Percentiles rank a stretch among this genome's conserved stretches.
Conservation (phyloP, 2,797 vertebrate genomes). For the Bufotes viridis region DNA sequence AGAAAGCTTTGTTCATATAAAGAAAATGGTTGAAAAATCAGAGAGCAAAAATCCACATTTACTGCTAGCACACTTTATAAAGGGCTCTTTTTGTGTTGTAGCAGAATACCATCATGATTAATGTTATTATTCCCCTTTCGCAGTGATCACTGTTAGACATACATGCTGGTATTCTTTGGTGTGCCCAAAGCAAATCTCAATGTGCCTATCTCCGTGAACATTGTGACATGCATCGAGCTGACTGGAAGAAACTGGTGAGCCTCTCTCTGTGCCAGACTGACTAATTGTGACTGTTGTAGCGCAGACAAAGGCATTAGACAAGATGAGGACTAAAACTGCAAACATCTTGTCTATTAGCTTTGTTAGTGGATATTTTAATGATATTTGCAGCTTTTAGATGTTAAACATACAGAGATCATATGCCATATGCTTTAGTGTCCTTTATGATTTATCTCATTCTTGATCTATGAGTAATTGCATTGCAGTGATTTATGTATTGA, state of each 20-base stretch:
- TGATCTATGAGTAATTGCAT: neutral
- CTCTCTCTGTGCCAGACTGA: slow-evolving; percentile 1
- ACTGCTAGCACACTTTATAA: neutral
- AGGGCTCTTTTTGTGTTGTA: neutral
- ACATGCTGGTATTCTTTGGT: slow-evolving; percentile 6
- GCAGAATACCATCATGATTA: slow-evolving; percentile 1
- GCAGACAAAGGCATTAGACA: neutral
- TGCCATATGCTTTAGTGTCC: neutral
- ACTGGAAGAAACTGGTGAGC: slow-evolving; percentile 12
- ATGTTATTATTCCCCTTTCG: neutral
- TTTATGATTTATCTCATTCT: neutral
- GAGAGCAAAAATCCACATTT: neutral
- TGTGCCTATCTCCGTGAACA: slow-evolving; percentile 6
- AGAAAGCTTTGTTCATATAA: neutral
- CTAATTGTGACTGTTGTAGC: slow-evolving; percentile 1
- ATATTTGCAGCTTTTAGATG: neutral
- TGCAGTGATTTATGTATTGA: neutral
- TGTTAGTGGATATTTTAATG: no score
- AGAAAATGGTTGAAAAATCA: neutral
- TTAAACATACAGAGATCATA: slow-evolving; percentile 1
- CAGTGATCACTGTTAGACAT: neutral
- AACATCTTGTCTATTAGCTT: neutral
- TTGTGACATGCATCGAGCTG: slow-evolving; percentile 8
- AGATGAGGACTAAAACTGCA: neutral
- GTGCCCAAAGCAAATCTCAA: slow-evolving; percentile 4